Evolutionary conservation across 2,113 vertebrate genomes (phyloP), one percentile per base, ranked within the genome.

Genomic region (Callopanchax toddi): DNA sequence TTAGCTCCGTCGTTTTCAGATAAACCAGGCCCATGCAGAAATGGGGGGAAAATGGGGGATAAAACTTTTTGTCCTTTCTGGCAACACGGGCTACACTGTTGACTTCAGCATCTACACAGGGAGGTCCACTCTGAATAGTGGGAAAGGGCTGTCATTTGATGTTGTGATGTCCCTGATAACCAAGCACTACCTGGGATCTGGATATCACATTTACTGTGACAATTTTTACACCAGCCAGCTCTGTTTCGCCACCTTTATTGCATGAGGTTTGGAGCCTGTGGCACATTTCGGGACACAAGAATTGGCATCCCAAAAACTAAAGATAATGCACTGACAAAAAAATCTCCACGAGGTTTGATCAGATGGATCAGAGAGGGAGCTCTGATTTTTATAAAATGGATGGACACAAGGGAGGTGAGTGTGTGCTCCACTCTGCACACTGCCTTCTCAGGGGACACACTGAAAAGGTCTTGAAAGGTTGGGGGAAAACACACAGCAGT

Each of bases 351-450:
- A 17, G 58, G 44, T n/a, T 10, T n/a, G 11, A 21, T 36, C 40
- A 32, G 16, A 8, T 56, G 53, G 37, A 56, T 56, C 21, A 55
- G 32, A 54, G 18, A 55, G 36, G 36, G 21, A 40, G 3, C 53
- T 56, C 34, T 54, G 11, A 2, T 36, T 37, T 43, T 37, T 2
- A 21, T 42, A 21, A 57, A 42, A 16, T 43, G 39, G 37, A 56
- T 40, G 39, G 37, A 26, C 37, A 12, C 11, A 3, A 43, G 39
- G 39, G 23, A 43, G 20, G 36, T 21, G 21, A 43, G 32, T 13
- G 39, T 44, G 22, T 57, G 39, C 17, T 23, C 36, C 6, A 23
- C 53, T 8, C 12, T 39, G 20, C 12, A 55, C 34, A 32, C 29
- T 32, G 26, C 26, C 26, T 29, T 29, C 26, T 29, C 26, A 29